Evolutionary conservation across 2,797 vertebrate species (phyloP).

Genomic region (Myotis planiceps): DNA sequence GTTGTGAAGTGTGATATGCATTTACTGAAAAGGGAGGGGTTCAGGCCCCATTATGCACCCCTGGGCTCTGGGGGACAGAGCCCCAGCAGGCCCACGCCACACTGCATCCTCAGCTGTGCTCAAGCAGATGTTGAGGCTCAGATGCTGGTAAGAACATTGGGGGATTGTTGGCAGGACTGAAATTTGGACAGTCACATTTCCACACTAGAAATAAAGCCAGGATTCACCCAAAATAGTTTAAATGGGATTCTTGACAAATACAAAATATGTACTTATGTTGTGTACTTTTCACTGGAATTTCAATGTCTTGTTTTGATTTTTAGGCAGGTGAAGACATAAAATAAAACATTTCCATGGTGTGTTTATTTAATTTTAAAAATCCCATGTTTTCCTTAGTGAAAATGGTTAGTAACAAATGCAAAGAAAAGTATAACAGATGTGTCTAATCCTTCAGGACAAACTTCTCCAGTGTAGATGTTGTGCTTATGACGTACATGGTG

Average conservation of each 20-base stretch:
- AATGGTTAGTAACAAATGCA: neutral
- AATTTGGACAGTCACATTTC: neutral
- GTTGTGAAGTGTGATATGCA: fast-evolving
- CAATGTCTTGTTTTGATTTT: neutral
- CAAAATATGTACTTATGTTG: neutral
- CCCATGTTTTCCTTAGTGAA: neutral
- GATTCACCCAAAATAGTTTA: neutral
- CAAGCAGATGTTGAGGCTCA: constrained; percentile 41
- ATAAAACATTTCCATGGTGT: constrained; percentile 37
- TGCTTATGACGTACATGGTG: fast-evolving
- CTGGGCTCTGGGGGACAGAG: fast-evolving
- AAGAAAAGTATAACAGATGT: neutral
- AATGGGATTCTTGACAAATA: neutral
- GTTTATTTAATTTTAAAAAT: constrained; percentile 24
- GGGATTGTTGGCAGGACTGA: constrained; percentile 15
- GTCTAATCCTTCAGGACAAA: neutral
- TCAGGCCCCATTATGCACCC: fast-evolving
- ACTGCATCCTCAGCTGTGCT: neutral
- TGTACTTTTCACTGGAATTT: neutral
- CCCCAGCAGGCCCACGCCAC: neutral
- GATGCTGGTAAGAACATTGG: constrained; percentile 11
- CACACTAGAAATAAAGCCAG: neutral
- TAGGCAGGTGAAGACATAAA: neutral
- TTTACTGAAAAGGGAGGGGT: fast-evolving
- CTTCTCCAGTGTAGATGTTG: fast-evolving